These are phyloP conservation scores for Dicrurus megarhynchus DNA, from an alignment of 2,113 vertebrate species.

Conservation along the genomic window DNA sequence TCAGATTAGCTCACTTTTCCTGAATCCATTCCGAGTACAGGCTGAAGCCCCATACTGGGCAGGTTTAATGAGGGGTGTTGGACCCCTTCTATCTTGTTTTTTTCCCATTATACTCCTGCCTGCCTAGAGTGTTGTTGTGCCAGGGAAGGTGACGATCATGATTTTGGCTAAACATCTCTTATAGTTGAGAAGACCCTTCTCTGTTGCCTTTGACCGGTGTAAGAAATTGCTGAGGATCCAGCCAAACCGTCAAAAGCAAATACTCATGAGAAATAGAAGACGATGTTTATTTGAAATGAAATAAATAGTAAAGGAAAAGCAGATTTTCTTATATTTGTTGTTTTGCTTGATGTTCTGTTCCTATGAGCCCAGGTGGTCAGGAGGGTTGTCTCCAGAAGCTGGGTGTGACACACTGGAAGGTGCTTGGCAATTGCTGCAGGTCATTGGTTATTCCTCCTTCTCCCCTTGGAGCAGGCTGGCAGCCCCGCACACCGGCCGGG, in stretches of 20 bases:
- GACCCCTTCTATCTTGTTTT: neutral
- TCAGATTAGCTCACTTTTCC: neutral
- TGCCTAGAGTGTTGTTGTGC: neutral
- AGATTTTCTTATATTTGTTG: neutral
- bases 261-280: neutral
- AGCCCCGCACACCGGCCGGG: neutral
- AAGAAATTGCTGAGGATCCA: neutral
- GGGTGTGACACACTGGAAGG: neutral
- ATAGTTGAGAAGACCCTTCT: neutral
- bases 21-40: neutral
- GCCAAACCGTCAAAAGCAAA: neutral
- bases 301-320: neutral
- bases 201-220: neutral
- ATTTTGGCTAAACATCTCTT: neutral
- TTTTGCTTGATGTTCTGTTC: neutral
- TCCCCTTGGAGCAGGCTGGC: neutral
- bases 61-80: neutral
- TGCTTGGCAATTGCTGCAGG: neutral
- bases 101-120: neutral
- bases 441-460: neutral
- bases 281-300: neutral
- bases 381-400: neutral
- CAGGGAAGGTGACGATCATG: neutral
- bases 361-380: neutral
- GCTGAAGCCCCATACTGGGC: neutral